Percentiles rank a stretch among this genome's conserved stretches.
These are phyloP conservation scores for Actinostola sp. DNA, from an alignment of 92 coral and sea anemone genomes.

Conservation along the genomic window DNA sequence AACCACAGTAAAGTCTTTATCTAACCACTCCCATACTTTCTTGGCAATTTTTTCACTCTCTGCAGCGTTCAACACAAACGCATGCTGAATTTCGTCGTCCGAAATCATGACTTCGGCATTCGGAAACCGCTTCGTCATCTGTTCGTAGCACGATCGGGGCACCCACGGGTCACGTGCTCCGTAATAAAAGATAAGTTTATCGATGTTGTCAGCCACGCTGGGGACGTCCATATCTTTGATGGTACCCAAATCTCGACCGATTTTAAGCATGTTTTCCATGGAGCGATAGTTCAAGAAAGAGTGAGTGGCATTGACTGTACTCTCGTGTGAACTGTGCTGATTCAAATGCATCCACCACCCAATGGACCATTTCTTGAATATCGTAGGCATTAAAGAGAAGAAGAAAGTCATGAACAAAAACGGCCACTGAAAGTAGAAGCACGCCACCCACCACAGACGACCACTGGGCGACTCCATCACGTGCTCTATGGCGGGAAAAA, in stretches of 20 bases:
- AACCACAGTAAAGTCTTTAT: slow-evolving; percentile 42
- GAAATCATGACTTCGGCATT: slow-evolving; percentile 72
- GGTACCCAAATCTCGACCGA: slow-evolving; percentile 76
- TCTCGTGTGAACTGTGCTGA: slow-evolving; percentile 62
- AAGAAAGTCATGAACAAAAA: slow-evolving; percentile 76
- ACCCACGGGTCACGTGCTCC: slow-evolving; percentile 97
- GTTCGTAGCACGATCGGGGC: slow-evolving; percentile 80
- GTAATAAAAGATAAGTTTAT: slow-evolving; percentile 92
- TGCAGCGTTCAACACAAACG: slow-evolving; percentile 80
- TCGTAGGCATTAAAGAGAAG: slow-evolving; percentile 75
- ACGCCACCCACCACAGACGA: slow-evolving; percentile 83
- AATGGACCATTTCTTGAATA: slow-evolving; percentile 77
- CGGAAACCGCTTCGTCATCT: slow-evolving; percentile 86
- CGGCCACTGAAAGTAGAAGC: slow-evolving; percentile 89
- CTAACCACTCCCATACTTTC: slow-evolving; percentile 91
- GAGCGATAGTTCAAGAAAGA: slow-evolving; percentile 69
- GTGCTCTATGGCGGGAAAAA: slow-evolving; percentile 97
- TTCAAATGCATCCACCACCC: slow-evolving; percentile 91
- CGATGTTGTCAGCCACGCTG: slow-evolving; percentile 72
- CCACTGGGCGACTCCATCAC: slow-evolving; percentile 93
- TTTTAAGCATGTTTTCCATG: slow-evolving; percentile 76
- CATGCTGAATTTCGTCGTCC: slow-evolving; percentile 82
- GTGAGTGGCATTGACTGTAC: slow-evolving; percentile 70
- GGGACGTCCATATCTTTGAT: slow-evolving; percentile 68
- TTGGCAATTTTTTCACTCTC: slow-evolving; percentile 78